phyloP scores from a whole-genome alignment of 2,888 invertebrate species.

The Aphrophora alni region DNA sequence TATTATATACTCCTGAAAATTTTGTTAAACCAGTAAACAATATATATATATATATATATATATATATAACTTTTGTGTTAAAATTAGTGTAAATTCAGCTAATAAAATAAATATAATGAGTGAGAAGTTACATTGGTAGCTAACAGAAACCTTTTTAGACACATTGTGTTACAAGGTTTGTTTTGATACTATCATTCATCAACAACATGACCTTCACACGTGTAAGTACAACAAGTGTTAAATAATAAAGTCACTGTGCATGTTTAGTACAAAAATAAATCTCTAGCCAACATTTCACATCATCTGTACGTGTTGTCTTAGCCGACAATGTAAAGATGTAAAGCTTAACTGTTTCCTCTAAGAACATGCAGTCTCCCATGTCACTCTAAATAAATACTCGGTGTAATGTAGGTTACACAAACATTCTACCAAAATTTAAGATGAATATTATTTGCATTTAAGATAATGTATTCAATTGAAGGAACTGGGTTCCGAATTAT shows the following conservation, averaged over 20 bases:
- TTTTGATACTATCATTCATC: not conserved
- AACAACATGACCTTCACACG: not conserved
- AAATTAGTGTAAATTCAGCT: no score
- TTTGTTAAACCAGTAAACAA: no score
- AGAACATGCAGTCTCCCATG: not conserved
- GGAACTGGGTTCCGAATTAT: no score
- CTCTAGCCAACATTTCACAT: not conserved
- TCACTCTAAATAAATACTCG: not conserved
- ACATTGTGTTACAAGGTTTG: no score
- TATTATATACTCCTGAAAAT: no score
- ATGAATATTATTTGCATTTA: no score
- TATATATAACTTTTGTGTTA: no score
- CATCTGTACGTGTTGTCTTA: not conserved
- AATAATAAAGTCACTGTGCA: not conserved
- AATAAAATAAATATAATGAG: no score
- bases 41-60: no score
- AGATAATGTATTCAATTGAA: no score
- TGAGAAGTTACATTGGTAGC: no score
- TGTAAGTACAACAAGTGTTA: not conserved
- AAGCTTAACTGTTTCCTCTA: not conserved
- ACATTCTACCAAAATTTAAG: not conserved
- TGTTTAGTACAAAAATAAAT: not conserved
- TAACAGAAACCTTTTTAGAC: no score
- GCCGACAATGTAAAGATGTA: not conserved
- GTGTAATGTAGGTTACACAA: not conserved